Evolutionary conservation across 2,888 invertebrate species (phyloP), one percentile per base, ranked within the genome.

Genomic region (Oxytorus armatus): DNA sequence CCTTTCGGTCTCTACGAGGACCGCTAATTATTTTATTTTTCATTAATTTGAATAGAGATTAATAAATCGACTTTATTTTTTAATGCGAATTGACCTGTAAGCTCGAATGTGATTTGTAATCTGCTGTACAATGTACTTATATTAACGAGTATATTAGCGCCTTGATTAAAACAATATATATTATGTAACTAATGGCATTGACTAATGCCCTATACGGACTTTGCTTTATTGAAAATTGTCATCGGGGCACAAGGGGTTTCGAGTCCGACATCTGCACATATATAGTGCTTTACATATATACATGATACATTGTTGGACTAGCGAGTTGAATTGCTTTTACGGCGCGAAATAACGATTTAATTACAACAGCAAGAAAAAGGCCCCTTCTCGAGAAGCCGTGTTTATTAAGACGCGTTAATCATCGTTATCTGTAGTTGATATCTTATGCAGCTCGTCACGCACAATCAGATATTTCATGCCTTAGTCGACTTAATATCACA

Each of bases 401-500:
- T 36, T 1, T 7, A 8, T 36, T 53, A 3, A 49, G 10, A 66
- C 65, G 65, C 51, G 65, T 14, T 8, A 7, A 44, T 44, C 3
- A 16, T 36, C 44, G 1, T 1, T 3, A 11, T 39, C 39, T 39
- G 1, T 11, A 14, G 23, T 0, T 3, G 1, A 29, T 33, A 51
- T 51, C 5, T 66, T 23, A 21, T 66, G 47, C 23, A 36, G 21
- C 36, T 14, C 47, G 47, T 10, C 36, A 11, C 63, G 42, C 10
- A 16, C 21, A 36, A 23, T 53, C 53, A 21, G 23, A 21, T 21
- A 36, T 21, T 51, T 49, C 23, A 51, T 39, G 44, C 8, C 55
- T 57, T 29, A 21, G 25, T 1, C 23, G 16, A 47, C 11, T 0
- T 0, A n/a, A 25, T n/a, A 16, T 16, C 10, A 47, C 16, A 44